Base-by-base conservation (phyloP, 2,113 vertebrate species). In the Carollia perspicillata region DNA sequence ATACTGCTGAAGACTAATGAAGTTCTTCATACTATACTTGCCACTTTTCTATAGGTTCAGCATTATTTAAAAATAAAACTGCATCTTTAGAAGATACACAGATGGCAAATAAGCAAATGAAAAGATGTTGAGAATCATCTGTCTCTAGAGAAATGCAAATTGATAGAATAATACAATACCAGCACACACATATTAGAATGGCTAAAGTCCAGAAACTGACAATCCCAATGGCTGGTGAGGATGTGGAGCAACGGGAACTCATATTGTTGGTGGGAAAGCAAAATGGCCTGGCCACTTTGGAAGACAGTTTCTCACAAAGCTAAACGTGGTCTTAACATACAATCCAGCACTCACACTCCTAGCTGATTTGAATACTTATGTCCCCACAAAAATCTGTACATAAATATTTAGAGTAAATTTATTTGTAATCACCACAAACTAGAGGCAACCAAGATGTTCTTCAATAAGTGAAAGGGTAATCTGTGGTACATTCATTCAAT, bases 41-140 rank as follows among this genome's bases (percentile, higher is more conserved):
- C 79, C 18, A 3, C 33, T 86, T 68, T 85, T 69, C 42, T 85
- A 37, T 75, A 95, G 37, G 37, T 69, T 85, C 69, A 35, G 55
- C 72, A 77, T 91, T 37, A 88, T 30, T 94, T 81, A 65, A 71
- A 94, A 63, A 63, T 75, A 85, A 92, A 92, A 65, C 51, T 86
- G 60, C 81, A 66, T 58, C 84, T 65, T 65, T 83, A 80, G 26
- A 90, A 90, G 68, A 75, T 47, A 85, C 22, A 26, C 22, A 71
- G 79, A 42, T 40, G 33, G 55, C 60, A 81, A 86, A 75, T 69
- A 86, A 89, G 51, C 26, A 88, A 71, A 63, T 47, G 51, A 92
- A 83, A 96, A 84, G 44, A 89, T 55, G 37, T 55, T 69, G 40
- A 69, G 35, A 22, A 23, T 84, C 8, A 5, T 84, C 69, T 84